Evolutionary conservation across 2,797 vertebrate species (phyloP).

Genomic region (Helicolenus hilgendorfi): DNA sequence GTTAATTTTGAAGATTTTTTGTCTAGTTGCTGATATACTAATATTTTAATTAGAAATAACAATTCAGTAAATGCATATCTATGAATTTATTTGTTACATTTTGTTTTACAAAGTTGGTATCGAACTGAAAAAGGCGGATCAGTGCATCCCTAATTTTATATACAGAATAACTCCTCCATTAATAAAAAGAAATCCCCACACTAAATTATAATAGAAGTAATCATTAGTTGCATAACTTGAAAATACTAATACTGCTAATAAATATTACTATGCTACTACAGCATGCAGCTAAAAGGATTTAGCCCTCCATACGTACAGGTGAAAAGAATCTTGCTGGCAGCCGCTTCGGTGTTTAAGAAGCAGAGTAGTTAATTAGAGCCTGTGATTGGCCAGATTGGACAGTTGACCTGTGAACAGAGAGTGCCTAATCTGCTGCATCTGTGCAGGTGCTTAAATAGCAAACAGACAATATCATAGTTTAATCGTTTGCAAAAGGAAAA

Average conservation of each 20-base stretch:
- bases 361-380: conserved; percentile 3
- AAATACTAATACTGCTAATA: background rate
- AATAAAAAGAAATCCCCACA: background rate
- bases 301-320: background rate
- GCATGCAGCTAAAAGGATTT: background rate
- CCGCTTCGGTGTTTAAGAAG: background rate
- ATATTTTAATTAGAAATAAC: no score
- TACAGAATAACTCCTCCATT: background rate
- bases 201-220: background rate
- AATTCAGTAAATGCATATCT: no score
- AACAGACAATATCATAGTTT: conserved; percentile 3
- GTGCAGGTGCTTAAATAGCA: background rate
- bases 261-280: background rate
- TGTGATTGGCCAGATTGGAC: conserved; percentile 31
- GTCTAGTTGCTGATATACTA: no score
- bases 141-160: background rate
- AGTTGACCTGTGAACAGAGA: conserved; percentile 9
- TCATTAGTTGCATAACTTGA: background rate
- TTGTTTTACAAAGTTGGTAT: no score
- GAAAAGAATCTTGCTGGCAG: background rate
- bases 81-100: no score
- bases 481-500: background rate
- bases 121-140: no score
- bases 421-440: background rate
- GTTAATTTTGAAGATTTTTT: no score